Evolutionary conservation across 1,140 invertebrate genomes (phyloP), one percentile per base, ranked within the genome.

Genomic region (Gonatopus flavifemur): DNA sequence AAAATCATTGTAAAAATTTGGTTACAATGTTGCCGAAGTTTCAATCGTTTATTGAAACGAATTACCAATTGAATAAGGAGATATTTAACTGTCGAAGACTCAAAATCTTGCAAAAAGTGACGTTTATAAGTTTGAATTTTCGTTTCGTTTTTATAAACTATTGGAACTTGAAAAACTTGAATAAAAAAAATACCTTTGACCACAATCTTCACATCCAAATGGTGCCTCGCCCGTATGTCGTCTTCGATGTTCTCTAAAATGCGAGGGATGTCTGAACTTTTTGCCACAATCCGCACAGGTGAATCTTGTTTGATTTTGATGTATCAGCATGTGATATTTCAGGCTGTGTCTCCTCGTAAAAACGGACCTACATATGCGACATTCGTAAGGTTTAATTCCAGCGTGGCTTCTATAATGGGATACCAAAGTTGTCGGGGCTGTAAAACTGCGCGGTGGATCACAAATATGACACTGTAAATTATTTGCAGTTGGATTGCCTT

Each of bases 321-420:
- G 85, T 54, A 86, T 87, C 30, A 87, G 59, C 81, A 85, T 83
- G 59, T 87, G 85, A 62, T 87, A 87, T 49, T 87, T 86, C 12
- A 87, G 74, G 37, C 83, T 85, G 62, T 87, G 85, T 45, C 86
- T 80, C 22, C 85, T 65, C 0, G 85, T 87, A 57, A 87, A 87
- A 28, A 84, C 84, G 10, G 82, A 79, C 41, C 77, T 73, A 62
- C 85, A 87, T 37, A 84, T 79, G 24, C 78, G 70, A 68, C 85
- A 87, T 41, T 83, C 78, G 57, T 84, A 87, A 2, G 85, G 84
- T 57, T 86, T 86, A 42, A 86, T 85, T 28, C 84, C 84, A 31
- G 84, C 84, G 70, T 87, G 85, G 62, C 84, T 86, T 24, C 84
- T 70, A 62, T 86, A 87, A 64, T 87, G 85, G 25, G 83, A 85